A percentile compares a stretch with the other conserved stretches of the same genome.
phyloP scores from a whole-genome alignment of 2,797 vertebrate species.

The Xiphophorus birchmanni region DNA sequence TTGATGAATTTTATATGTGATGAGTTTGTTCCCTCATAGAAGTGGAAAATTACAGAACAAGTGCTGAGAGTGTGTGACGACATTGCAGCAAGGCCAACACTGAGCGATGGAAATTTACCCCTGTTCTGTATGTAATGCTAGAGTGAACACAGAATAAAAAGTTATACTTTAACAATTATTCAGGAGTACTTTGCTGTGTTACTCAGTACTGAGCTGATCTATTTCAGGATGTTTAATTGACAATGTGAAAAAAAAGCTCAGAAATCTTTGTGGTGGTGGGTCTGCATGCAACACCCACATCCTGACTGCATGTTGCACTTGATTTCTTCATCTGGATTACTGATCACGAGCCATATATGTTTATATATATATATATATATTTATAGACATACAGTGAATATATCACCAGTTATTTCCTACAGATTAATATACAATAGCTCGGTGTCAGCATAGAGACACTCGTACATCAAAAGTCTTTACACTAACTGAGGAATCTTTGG shows the following conservation, averaged over 20 bases:
- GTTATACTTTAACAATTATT: neutral
- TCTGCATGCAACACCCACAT: constrained; percentile 55
- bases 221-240: constrained; percentile 18
- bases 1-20: neutral
- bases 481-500: neutral
- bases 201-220: neutral
- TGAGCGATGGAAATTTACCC: neutral
- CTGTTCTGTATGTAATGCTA: neutral
- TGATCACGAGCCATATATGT: neutral
- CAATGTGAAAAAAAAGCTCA: constrained; percentile 13
- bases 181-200: neutral
- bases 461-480: neutral
- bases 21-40: neutral
- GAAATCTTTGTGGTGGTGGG: constrained; percentile 36
- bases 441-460: neutral
- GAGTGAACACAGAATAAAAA: neutral
- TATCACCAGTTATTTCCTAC: neutral
- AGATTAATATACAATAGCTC: neutral
- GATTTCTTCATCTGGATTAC: constrained; percentile 20
- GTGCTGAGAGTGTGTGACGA: neutral
- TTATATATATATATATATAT: neutral
- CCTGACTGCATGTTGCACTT: constrained; percentile 47
- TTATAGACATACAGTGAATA: neutral
- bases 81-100: neutral
- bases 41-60: constrained; percentile 7